Evolutionary conservation across 2,797 vertebrate genomes (phyloP), one percentile per base, ranked within the genome.

Genomic region (Microchirus variegatus): DNA sequence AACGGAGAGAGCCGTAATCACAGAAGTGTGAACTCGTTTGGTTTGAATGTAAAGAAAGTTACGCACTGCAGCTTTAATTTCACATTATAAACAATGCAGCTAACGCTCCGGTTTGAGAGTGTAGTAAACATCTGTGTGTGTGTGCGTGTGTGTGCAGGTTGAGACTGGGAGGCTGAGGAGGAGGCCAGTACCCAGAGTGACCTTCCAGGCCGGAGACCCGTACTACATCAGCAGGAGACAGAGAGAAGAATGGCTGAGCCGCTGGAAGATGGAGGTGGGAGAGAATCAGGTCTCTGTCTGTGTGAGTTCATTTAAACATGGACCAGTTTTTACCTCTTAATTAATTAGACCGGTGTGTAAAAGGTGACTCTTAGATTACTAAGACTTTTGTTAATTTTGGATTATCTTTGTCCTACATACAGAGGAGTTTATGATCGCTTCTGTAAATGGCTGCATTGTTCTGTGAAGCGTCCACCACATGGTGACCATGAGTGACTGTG

Each of bases 211-310:
- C 0, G 96, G 96, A 75, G 96, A 98, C 84, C 96, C 96, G 2
- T 98, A 94, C 91, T 96, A 96, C 90, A 94, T 97, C 91, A 98
- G 96, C 94, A 95, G 95, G 90, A 93, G 95, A 88, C 96, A 97
- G 88, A 91, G 91, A 75, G 96, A 98, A 43, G 95, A 98, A 90
- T 96, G 94, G 96, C 92, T 97, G 78, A 96, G 95, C 15, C 93
- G 92, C 79, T 97, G 95, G 95, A 97, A 95, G 86, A 93, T 95
- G 79, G 95, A 97, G 95, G 96, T 96, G 91, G 88, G 90, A 86
- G 80, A 78, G 74, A 90, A 73, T 80, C 53, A 76, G 49, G 70
- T 74, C 71, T 77, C 56, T 67, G 78, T 81, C 62, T 81, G 70
- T 79, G 65, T 75, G 62, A 74, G 60, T 74, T 59, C 62, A 42